Conservation (phyloP, 2,797 vertebrate genomes). For the Argya squamiceps region DNA sequence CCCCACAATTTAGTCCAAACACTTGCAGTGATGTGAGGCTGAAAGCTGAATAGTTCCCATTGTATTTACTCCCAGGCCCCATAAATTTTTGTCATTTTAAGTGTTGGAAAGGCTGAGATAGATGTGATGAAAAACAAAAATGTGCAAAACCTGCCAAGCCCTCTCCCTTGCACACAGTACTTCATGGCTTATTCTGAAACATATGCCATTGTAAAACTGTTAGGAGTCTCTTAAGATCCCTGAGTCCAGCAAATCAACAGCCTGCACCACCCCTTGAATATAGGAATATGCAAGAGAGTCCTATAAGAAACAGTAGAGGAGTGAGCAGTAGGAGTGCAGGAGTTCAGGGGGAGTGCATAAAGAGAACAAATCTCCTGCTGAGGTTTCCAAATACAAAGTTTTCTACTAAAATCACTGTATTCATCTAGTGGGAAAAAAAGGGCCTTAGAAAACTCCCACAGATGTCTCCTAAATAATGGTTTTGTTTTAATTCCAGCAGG, state of each 20-base stretch:
- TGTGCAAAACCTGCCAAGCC: not conserved
- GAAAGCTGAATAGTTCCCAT: not conserved
- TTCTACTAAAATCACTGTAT: conserved; percentile 7
- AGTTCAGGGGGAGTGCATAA: not conserved
- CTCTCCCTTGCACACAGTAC: not conserved
- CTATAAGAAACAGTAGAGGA: not conserved
- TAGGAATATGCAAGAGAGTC: not conserved
- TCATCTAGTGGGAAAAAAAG: not conserved
- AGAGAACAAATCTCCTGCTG: not conserved
- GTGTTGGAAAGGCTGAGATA: not conserved
- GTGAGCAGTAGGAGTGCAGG: not conserved
- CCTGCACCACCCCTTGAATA: not conserved
- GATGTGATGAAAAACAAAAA: not conserved
- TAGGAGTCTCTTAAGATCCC: not conserved
- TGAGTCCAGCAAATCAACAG: not conserved
- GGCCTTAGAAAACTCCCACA: not conserved
- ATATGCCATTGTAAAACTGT: not conserved
- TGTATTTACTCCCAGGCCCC: not conserved
- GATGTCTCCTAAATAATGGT: not conserved
- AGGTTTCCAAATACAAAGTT: not conserved
- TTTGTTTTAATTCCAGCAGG: conserved; percentile 35
- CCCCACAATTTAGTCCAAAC: not conserved
- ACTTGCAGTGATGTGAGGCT: not conserved
- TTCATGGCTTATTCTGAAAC: not conserved
- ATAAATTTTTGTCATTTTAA: not conserved